Conservation (phyloP, 2,888 invertebrate species). For the Drosophila paucipuncta region DNA sequence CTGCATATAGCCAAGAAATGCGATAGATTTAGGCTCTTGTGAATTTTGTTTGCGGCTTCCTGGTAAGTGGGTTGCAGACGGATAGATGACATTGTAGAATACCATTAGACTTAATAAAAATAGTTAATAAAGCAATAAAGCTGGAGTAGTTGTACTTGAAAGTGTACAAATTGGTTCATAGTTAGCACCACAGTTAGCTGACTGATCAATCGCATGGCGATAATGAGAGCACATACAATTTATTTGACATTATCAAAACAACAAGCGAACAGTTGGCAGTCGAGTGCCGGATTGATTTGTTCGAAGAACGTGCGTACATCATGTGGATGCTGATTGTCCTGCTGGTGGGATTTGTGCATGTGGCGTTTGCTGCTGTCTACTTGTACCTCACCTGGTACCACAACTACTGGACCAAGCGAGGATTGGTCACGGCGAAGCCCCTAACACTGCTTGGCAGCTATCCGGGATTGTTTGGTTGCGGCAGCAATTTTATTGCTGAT, state of each 20-base stretch:
- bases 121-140: neutral
- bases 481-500: constrained; percentile 50
- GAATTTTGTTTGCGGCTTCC: too few species aligned
- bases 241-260: constrained; percentile 9
- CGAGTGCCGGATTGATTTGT: constrained; percentile 15
- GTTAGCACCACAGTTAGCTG: neutral
- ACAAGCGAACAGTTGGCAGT: constrained; percentile 40
- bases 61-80: neutral
- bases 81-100: neutral
- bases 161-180: neutral
- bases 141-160: neutral
- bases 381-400: constrained; percentile 77
- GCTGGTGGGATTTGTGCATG: constrained; percentile 32
- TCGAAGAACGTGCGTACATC: neutral
- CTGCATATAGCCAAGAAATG: too few species aligned
- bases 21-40: too few species aligned
- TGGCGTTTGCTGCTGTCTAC: constrained; percentile 52
- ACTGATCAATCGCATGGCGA: constrained; percentile 5
- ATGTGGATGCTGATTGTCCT: constrained; percentile 49
- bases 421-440: constrained; percentile 83
- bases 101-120: too few species aligned
- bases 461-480: constrained; percentile 59
- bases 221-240: constrained; percentile 1
- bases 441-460: constrained; percentile 82
- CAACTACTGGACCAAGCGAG: constrained; percentile 83